Conservation (phyloP, 2,888 invertebrate genomes). For the Phragmatobia fuliginosa region DNA sequence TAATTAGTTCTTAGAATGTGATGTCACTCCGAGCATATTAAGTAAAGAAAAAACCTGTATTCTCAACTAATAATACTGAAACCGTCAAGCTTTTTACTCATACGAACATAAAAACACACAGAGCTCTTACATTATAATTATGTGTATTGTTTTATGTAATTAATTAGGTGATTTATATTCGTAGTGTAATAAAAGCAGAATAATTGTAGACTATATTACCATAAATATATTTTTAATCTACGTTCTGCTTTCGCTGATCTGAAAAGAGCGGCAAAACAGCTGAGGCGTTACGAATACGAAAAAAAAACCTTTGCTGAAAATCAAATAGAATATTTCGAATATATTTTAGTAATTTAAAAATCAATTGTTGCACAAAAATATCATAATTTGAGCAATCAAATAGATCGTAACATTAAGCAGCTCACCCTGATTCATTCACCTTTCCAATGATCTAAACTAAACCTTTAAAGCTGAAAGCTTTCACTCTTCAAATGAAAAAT, state of each 20-base stretch:
- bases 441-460: conserved; percentile 55
- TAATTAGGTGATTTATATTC: conserved; percentile 24
- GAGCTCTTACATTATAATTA: conserved; percentile 9
- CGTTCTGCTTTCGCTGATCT: conserved; percentile 24
- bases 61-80: background rate
- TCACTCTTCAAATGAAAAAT: conserved; percentile 54
- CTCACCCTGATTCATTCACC: conserved; percentile 65
- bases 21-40: background rate
- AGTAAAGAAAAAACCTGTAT: background rate
- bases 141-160: conserved; percentile 17
- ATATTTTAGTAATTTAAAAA: background rate
- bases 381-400: background rate
- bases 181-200: conserved; percentile 16
- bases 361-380: background rate
- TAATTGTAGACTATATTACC: conserved; percentile 15
- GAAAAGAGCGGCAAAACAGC: conserved; percentile 28
- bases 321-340: background rate
- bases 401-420: conserved; percentile 41
- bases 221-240: conserved; percentile 13
- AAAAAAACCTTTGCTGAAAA: background rate
- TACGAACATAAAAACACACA: background rate
- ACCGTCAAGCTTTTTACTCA: conserved; percentile 2
- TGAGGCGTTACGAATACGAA: conserved; percentile 10
- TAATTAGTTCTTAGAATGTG: conserved; percentile 1
- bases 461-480: conserved; percentile 63